phyloP scores from a whole-genome alignment of 2,888 invertebrate genomes.

The Glyphotaelius pellucidus region DNA sequence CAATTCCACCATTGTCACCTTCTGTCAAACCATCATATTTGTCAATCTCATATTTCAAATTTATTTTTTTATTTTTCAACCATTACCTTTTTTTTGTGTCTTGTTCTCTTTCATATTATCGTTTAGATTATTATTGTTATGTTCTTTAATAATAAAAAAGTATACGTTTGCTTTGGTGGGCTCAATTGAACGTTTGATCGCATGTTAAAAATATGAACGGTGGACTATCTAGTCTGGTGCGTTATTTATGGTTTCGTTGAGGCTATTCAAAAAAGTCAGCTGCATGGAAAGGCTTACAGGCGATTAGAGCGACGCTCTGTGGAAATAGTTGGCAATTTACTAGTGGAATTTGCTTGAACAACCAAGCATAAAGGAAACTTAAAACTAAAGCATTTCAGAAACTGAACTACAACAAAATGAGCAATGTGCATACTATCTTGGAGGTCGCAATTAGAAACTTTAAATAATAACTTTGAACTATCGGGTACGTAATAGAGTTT shows the following conservation, averaged over 20 bases:
- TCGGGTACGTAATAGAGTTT: no score
- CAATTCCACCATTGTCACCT: no score
- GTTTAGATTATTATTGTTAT: no score
- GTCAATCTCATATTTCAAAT: no score
- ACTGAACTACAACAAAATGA: not conserved
- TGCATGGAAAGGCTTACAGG: slow-evolving; percentile 8
- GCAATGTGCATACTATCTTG: not conserved
- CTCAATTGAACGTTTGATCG: no score
- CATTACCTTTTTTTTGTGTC: no score
- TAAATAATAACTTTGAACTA: not conserved
- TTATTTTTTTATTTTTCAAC: no score
- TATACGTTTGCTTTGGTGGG: not conserved
- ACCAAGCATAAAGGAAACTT: not conserved
- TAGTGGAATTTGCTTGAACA: slow-evolving; percentile 10
- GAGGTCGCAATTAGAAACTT: not conserved
- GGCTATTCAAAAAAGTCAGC: slow-evolving; percentile 27
- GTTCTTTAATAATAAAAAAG: no score
- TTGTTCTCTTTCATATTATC: no score
- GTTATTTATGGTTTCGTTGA: not conserved
- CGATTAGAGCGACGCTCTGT: slow-evolving; percentile 23
- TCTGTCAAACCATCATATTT: no score
- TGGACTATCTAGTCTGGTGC: not conserved
- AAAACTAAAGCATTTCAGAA: not conserved
- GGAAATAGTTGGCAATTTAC: slow-evolving; percentile 14
- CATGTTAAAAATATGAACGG: not conserved